A percentile compares a stretch with the other conserved stretches of the same genome.
phyloP scores from a whole-genome alignment of 2,113 vertebrate species.

The Heterotilapia buettikoferi region DNA sequence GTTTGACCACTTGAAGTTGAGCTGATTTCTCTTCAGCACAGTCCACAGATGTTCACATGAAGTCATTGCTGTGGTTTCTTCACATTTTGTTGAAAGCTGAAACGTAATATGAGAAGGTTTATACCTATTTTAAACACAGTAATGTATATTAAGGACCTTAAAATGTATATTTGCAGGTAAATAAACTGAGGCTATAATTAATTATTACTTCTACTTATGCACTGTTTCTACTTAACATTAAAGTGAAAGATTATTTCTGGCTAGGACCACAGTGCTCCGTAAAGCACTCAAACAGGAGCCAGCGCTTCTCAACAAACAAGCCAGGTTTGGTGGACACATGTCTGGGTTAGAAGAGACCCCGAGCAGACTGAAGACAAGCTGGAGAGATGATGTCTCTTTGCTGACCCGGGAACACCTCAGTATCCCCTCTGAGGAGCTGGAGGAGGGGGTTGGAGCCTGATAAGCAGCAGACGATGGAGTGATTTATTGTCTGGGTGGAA shows the following conservation, averaged over 20 bases:
- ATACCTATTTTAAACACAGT: not conserved
- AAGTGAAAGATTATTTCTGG: not conserved
- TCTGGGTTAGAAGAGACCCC: accelerated
- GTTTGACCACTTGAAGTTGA: not conserved
- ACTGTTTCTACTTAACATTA: not conserved
- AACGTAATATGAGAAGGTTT: not conserved
- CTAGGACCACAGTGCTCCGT: accelerated
- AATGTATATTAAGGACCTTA: not conserved
- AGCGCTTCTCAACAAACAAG: not conserved
- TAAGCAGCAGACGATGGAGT: not conserved
- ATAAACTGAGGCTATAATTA: not conserved
- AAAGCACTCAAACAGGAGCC: not conserved
- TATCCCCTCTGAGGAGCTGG: not conserved
- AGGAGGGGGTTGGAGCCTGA: not conserved
- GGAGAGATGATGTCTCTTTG: accelerated
- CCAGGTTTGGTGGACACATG: not conserved
- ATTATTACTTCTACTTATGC: not conserved
- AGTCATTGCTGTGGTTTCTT: not conserved
- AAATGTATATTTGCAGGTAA: not conserved
- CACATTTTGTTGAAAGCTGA: not conserved
- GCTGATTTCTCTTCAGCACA: not conserved
- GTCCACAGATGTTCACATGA: not conserved
- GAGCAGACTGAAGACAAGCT: not conserved
- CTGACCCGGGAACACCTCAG: not conserved
- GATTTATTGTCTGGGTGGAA: not conserved